Base-by-base conservation (phyloP, 35 echinoderm and acorn worm species). In the Lytechinus pictus region DNA sequence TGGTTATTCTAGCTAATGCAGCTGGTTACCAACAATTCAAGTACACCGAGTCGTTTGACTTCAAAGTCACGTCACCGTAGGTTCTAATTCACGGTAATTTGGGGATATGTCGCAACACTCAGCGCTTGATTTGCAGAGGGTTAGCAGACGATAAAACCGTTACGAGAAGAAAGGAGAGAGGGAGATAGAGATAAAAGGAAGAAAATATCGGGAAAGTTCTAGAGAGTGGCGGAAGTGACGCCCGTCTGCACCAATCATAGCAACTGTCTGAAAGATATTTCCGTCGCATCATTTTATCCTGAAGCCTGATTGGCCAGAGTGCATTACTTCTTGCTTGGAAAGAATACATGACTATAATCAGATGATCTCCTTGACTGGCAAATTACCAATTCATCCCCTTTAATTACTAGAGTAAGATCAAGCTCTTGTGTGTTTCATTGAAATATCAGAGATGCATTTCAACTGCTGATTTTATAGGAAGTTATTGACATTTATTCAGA, bases 161-260 rank as follows among this genome's bases (percentile, higher is more conserved):
- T 28, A 54, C 33, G 88, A 44, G 9, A 52, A 90, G 52, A 90
- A 52, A 44, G 52, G 52, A 90, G 52, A 52, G 29, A 54, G 10
- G 14, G 29, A 90, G 29, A 90, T 12, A 90, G 52, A 52, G 29
- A 54, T 3, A 14, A 12, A 90, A 12, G 52, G 13, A 90, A 90
- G 5, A 90, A 54, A 52, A 90, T 90, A 44, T 28, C 88, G 88
- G 88, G 88, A 90, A 90, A 90, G 28, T 90, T 90, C 88, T 29
- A 16, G 88, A 90, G 9, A 90, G 88, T 90, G 7, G 88, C 52
- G 29, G 88, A 90, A 54, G 10, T 54, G 52, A 90, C 88, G 88
- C 52, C 88, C 52, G 28, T 90, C 52, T 90, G 52, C 10, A 9
- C 88, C 88, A 90, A 90, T 90, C 88, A 90, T 52, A 10, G 28